phyloP scores from a whole-genome alignment of 1,140 invertebrate species.

The Diorhabda elongata region DNA sequence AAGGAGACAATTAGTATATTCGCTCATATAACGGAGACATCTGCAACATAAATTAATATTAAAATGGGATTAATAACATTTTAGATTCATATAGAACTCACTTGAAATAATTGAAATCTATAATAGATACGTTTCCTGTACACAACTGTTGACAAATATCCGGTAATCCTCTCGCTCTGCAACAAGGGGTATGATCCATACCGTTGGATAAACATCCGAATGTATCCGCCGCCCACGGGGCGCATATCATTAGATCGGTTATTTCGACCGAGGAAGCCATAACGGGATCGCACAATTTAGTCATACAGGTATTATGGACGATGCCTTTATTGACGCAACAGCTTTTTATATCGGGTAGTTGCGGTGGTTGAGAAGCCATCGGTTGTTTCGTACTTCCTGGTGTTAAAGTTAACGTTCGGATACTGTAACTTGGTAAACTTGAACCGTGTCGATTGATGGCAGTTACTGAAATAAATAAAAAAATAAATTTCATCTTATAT shows the following conservation, averaged over 20 bases:
- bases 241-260: conserved; percentile 79
- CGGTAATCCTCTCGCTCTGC: conserved; percentile 67
- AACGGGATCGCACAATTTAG: conserved; percentile 73
- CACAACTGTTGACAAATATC: conserved; percentile 70
- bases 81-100: conserved; percentile 47
- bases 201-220: conserved; percentile 76
- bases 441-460: conserved; percentile 69
- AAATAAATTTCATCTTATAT: not conserved
- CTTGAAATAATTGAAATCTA: conserved; percentile 78
- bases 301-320: conserved; percentile 66
- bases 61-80: not conserved
- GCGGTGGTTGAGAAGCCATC: conserved; percentile 52
- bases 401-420: conserved; percentile 64
- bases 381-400: conserved; percentile 55
- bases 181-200: conserved; percentile 77
- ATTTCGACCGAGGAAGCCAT: conserved; percentile 57
- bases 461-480: conserved; percentile 48
- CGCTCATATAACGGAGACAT: conserved; percentile 73
- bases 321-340: conserved; percentile 72
- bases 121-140: conserved; percentile 68
- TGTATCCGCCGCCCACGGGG: conserved; percentile 73
- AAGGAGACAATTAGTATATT: conserved; percentile 73
- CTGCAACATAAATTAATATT: conserved; percentile 12
- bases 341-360: conserved; percentile 65
- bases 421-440: conserved; percentile 66